Base-by-base conservation (phyloP, 2,888 invertebrate species). In the Pristionchus arcanus region DNA sequence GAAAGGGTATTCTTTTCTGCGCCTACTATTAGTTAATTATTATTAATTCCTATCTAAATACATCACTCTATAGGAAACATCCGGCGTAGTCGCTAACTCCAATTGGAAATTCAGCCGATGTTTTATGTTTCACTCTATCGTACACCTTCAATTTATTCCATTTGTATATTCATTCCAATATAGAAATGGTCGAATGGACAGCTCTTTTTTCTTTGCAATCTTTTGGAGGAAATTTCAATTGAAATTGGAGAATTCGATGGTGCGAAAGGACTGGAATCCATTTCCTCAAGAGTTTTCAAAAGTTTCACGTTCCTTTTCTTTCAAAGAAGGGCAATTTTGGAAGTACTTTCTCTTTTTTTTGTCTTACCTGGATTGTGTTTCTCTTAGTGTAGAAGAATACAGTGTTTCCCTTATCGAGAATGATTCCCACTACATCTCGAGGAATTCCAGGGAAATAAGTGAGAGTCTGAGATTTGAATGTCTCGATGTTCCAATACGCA, bases 401-500 rank as follows among this genome's bases (percentile, higher is more conserved):
- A 28, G 92, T 91, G 53, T 91, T 90, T 21, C 91, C 91, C 55
- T 92, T 92, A 68, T 92, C 91, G 90, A 94, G 92, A 21, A 93
- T 91, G 81, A 94, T 91, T 25, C 94, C 94, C 55, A 94, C 90
- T 87, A 93, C 89, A 91, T 94, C 94, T 31, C 91, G 91, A 63
- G 94, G 94, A 68, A 94, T 55, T 34, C 59, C 88, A 59, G 92
- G 93, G 89, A 93, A 93, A 84, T 93, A 92, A 49, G 90, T 91
- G 28, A 77, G 77, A 66, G 89, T 87, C 34, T 90, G 86, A n/a
- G 92, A 93, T 37, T 90, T 90, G 91, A 94, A 94, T 9, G 94
- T 93, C 87, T 92, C 92, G 49, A 94, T 81, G 90, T 94, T 94
- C 92, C 93, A 94, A 89, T 93, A 94, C 53, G 94, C 94, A 90